Evolutionary conservation across 2,113 vertebrate genomes (phyloP), one percentile per base, ranked within the genome.

Genomic region (Lonchura striata): DNA sequence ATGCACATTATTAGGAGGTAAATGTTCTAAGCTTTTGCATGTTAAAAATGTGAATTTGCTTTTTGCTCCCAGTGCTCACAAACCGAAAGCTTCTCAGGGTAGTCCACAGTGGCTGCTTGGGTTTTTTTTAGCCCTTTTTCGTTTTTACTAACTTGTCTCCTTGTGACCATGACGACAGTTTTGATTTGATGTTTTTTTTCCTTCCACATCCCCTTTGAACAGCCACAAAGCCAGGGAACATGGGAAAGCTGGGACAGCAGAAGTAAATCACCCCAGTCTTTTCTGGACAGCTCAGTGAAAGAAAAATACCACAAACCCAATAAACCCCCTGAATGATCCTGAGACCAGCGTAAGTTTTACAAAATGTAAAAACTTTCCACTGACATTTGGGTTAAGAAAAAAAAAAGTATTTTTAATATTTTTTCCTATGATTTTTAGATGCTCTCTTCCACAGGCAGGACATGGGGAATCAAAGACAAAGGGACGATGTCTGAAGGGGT

Each of bases 301-400:
- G 59, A 79, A 76, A 79, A 93, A 75, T 22, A 30, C 30, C 31
- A 52, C 30, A 50, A 59, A 54, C 44, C 66, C 71, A 56, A 10
- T 15, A 50, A 44, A 15, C 7, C 2, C 46, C 8, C 5, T 3
- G 13, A 27, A 59, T 2, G 1, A 30, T 74, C 54, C 50, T 0
- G 0, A 81, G 17, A 76, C 1, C 30, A 50, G 33, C 25, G 21
- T 37, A 53, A 49, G 28, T 57, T 74, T 72, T 66, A 53, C 39
- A 72, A 68, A 87, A 85, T 7, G 11, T 14, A 31, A 61, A 75
- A 82, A 30, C 23, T 60, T 91, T 50, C 74, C 69, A 24, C 42
- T 19, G 8, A 42, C 2, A 5, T 31, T 71, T 60, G 56, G 22
- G 39, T 17, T 78, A 6, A 19, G 57, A 85, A 65, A 21, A 25